These are phyloP conservation scores for Xestia rhomboidea DNA, from an alignment of 2,888 invertebrate species.

Conservation along the genomic window DNA sequence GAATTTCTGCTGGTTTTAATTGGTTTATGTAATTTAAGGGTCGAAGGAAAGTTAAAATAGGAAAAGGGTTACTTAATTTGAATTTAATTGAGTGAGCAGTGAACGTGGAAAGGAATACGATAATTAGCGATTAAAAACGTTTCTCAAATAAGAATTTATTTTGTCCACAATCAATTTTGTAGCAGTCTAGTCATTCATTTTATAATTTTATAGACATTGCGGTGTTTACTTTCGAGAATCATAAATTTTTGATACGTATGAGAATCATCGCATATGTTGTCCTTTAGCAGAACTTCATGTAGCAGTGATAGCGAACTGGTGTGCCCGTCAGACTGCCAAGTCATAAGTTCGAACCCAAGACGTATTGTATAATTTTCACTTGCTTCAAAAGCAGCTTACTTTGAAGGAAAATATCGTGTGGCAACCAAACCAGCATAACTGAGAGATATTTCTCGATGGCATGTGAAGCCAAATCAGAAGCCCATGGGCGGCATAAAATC, in stretches of 20 bases:
- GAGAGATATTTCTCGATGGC: no score
- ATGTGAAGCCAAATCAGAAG: no score
- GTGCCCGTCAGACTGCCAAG: no score
- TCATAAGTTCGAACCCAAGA: no score
- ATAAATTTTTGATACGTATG: not conserved
- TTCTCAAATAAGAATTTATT: constrained; percentile 8
- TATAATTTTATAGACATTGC: not conserved
- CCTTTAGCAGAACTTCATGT: not conserved
- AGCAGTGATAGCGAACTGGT: no score
- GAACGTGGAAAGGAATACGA: constrained; percentile 8
- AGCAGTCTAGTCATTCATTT: no score
- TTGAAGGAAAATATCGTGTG: no score
- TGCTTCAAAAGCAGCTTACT: no score
- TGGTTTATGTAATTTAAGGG: constrained; percentile 33
- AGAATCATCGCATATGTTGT: not conserved
- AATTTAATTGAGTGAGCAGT: constrained; percentile 35
- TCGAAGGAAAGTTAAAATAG: constrained; percentile 27
- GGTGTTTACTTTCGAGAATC: not conserved
- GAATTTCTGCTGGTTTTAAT: constrained; percentile 5
- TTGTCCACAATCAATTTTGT: not conserved
- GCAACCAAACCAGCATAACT: no score
- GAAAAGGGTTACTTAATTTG: constrained; percentile 29
- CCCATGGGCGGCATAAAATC: no score
- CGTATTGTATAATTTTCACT: no score
- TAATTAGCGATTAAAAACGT: constrained; percentile 33